phyloP scores from a whole-genome alignment of 1,140 invertebrate species.

The Copidosoma floridanum region DNA sequence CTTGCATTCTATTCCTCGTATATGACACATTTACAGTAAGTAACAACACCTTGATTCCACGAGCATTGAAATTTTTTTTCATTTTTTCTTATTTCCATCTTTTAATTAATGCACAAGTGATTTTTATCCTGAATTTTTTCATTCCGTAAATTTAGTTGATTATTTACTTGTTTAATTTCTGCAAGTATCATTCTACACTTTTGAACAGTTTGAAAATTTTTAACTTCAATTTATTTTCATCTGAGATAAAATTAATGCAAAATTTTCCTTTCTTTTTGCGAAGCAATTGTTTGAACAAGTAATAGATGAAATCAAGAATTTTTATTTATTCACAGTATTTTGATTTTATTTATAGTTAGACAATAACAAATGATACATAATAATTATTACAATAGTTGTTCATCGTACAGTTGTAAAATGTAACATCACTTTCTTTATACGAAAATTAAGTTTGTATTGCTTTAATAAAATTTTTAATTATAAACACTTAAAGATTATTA shows the following conservation, averaged over 20 bases:
- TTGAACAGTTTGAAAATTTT: no score
- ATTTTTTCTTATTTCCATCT: not conserved
- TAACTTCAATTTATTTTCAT: no score
- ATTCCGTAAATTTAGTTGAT: no score
- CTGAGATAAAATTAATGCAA: no score
- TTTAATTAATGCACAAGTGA: conserved; percentile 9
- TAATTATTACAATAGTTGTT: not conserved
- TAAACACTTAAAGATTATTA: not conserved
- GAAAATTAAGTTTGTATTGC: conserved; percentile 2
- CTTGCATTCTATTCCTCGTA: conserved; percentile 31
- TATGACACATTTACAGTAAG: conserved; percentile 53
- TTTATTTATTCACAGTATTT: not conserved
- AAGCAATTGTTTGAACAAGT: no score
- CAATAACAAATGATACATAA: not conserved
- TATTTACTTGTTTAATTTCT: no score
- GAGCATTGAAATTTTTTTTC: conserved; percentile 32
- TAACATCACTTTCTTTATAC: not conserved
- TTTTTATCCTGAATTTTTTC: not conserved
- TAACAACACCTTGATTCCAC: conserved; percentile 49
- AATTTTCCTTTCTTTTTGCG: no score
- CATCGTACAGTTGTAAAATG: not conserved
- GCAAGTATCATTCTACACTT: no score
- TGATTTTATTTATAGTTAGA: not conserved
- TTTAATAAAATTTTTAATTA: not conserved
- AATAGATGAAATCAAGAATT: no score